Conservation (phyloP, 1,140 invertebrate genomes). For the Gryon sp. region DNA sequence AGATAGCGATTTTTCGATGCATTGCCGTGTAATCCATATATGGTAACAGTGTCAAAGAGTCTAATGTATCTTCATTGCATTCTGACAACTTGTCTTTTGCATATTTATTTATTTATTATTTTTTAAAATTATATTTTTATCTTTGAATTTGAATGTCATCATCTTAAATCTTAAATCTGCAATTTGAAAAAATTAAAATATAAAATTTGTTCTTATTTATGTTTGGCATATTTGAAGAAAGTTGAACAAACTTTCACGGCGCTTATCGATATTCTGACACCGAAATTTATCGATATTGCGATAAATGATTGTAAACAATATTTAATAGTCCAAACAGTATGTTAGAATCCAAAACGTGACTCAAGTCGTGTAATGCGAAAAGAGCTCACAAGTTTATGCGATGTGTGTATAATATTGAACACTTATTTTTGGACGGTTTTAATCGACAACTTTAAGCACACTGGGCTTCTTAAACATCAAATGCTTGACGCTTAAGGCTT, state of each 20-base stretch:
- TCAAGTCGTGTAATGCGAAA: constrained; percentile 12
- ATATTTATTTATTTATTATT: neutral
- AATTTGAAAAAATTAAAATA: too few species aligned
- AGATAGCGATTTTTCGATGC: constrained; percentile 26
- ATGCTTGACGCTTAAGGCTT: constrained; percentile 15
- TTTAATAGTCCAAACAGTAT: constrained; percentile 43
- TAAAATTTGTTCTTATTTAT: too few species aligned
- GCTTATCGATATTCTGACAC: constrained; percentile 16
- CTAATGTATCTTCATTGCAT: constrained; percentile 14
- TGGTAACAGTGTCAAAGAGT: constrained; percentile 34
- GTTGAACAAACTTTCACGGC: constrained; percentile 8
- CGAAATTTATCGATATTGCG: too few species aligned
- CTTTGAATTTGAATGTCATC: too few species aligned
- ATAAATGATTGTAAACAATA: too few species aligned
- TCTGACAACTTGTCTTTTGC: constrained; percentile 1
- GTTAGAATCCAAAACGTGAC: constrained; percentile 29
- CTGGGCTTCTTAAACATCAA: constrained; percentile 9
- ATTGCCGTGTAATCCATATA: constrained; percentile 34
- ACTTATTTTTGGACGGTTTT: constrained; percentile 42
- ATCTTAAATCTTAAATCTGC: too few species aligned
- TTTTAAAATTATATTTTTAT: too few species aligned
- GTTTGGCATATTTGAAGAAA: neutral
- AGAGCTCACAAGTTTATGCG: too few species aligned
- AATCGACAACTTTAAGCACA: constrained; percentile 42
- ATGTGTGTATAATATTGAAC: constrained; percentile 21